Evolutionary conservation across 2,797 vertebrate species (phyloP), one percentile per base, ranked within the genome.

Genomic region (Ceryle rudis): DNA sequence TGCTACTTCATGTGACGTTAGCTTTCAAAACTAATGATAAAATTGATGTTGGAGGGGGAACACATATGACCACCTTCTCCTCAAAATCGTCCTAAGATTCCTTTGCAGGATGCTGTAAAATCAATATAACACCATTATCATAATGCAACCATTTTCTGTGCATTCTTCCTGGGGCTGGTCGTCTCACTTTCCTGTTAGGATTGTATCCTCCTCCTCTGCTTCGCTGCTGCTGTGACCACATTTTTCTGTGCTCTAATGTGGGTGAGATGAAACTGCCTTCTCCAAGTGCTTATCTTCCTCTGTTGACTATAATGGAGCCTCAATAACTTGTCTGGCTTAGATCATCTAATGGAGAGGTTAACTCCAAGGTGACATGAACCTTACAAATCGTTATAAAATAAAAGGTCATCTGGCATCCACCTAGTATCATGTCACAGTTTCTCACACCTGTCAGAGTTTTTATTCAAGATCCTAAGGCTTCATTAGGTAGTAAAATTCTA

Each of bases 51-150:
- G 62, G 70, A 81, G 6, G 8, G 16, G 4, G 11, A 88, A 35
- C 42, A 72, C 8, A 9, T 18, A 39, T 44, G 66, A 47, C 25
- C 77, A 31, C 25, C 25, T 75, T 90, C 54, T 83, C 62, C 64
- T 93, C 79, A 31, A 91, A 86, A 37, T 79, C 54, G 61, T 81
- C 9, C 74, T 54, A 42, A 1, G 1, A 60, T 66, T 86, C 25
- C 22, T 90, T 86, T 41, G 13, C 70, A 81, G 70, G 88, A 93
- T 88, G 70, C 60, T 84, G 66, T 52, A 67, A 90, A 91, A 96
- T 97, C 95, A 79, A 92, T 96, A 78, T n/a, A 69, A 42, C 13
- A 37, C 62, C 72, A 95, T 96, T 95, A 93, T 47, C 91, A 46
- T 94, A 95, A 96, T 91, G 80, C 39, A 93, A 8, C 62, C 21